phyloP scores from a whole-genome alignment of 2,888 invertebrate species.

The Mystacides longicornis region DNA sequence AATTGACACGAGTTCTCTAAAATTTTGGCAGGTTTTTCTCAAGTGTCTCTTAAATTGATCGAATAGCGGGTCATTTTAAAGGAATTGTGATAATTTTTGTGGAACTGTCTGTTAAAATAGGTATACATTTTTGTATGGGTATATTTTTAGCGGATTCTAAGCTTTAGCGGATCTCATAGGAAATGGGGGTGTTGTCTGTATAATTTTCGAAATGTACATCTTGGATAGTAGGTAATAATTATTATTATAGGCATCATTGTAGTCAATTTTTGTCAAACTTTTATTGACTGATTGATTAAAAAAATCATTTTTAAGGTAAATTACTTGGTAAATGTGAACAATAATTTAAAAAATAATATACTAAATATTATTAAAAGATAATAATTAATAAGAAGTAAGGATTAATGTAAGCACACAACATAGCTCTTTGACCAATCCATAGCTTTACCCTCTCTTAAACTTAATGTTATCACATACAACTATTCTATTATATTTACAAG shows the following conservation, averaged over 20 bases:
- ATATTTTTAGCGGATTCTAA: too few relatives aligned
- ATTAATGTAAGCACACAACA: constrained; percentile 11
- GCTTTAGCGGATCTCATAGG: too few relatives aligned
- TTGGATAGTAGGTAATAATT: background rate
- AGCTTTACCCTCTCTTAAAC: constrained; percentile 11
- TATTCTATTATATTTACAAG: background rate
- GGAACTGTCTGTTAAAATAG: too few relatives aligned
- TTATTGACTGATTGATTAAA: constrained; percentile 5
- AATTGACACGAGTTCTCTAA: too few relatives aligned
- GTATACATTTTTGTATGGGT: too few relatives aligned
- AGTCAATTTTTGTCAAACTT: constrained; percentile 2
- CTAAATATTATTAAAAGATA: background rate
- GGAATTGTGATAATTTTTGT: too few relatives aligned
- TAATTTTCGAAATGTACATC: background rate
- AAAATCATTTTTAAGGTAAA: background rate
- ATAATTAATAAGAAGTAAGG: constrained; percentile 9
- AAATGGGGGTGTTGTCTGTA: too few relatives aligned
- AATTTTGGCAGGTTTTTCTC: too few relatives aligned
- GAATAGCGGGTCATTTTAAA: too few relatives aligned
- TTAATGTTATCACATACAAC: background rate
- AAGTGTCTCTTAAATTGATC: too few relatives aligned
- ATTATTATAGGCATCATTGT: background rate
- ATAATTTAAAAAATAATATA: background rate
- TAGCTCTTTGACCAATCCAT: constrained; percentile 12
- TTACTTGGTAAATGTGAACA: constrained; percentile 4